Evolutionary conservation across 2,888 invertebrate genomes (phyloP).

Genomic region (Leptopilina myrica): DNA sequence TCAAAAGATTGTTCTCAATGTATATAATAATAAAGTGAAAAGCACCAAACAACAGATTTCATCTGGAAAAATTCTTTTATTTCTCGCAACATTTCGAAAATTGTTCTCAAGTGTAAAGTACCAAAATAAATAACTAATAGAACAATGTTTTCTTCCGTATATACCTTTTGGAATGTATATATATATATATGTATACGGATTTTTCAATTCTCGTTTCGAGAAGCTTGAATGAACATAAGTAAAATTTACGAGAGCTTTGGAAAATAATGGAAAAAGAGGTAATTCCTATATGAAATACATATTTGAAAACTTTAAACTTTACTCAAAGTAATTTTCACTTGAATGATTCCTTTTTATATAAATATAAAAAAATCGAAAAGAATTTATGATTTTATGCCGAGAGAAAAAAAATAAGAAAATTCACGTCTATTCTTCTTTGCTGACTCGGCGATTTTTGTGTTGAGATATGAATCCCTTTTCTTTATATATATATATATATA

Average conservation of each 20-base stretch:
- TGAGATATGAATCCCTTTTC: neutral
- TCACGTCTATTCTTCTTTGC: neutral
- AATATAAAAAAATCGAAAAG: neutral
- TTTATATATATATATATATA: too few species aligned
- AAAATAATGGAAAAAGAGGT: slow-evolving; percentile 13
- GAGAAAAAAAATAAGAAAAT: too few species aligned
- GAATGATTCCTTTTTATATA: neutral
- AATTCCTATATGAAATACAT: neutral
- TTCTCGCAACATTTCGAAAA: too few species aligned
- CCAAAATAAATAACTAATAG: neutral
- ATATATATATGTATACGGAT: neutral
- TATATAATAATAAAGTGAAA: too few species aligned
- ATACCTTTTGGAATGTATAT: neutral
- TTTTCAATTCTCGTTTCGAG: slow-evolving; percentile 3
- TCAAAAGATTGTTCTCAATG: too few species aligned
- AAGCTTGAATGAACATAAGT: slow-evolving; percentile 20
- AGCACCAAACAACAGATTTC: too few species aligned
- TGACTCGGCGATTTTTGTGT: neutral
- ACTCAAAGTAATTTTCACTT: neutral
- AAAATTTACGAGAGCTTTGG: slow-evolving; percentile 15
- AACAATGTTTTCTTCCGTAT: neutral
- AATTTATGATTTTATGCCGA: too few species aligned
- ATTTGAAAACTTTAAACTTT: slow-evolving; percentile 6
- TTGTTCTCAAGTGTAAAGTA: too few species aligned
- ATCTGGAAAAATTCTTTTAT: too few species aligned